Conservation (phyloP, 92 coral and sea anemone genomes). For the Umimayanthus chanpuru region DNA sequence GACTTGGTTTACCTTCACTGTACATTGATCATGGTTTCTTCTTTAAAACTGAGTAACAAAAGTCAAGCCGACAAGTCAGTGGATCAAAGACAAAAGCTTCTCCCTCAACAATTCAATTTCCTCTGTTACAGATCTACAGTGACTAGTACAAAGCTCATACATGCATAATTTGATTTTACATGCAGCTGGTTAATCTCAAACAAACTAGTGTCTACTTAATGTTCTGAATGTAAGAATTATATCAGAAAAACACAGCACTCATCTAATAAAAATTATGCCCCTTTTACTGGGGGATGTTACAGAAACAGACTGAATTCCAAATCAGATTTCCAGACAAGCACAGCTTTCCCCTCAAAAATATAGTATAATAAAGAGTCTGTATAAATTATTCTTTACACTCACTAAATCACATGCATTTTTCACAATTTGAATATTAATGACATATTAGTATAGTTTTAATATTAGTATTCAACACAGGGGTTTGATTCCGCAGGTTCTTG, state of each 20-base stretch:
- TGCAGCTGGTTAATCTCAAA: slow-evolving; percentile 31
- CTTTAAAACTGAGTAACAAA: neutral
- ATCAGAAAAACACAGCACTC: neutral
- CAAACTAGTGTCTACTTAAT: neutral
- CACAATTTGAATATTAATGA: neutral
- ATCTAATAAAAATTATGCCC: neutral
- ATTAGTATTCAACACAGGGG: too few relatives aligned
- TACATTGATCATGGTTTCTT: neutral
- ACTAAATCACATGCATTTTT: neutral
- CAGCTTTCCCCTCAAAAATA: neutral
- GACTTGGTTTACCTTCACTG: slow-evolving; percentile 17
- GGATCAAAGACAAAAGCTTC: neutral
- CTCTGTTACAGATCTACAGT: neutral
- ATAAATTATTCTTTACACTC: neutral
- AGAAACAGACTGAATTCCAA: neutral
- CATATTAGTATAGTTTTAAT: too few relatives aligned
- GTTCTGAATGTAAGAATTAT: neutral
- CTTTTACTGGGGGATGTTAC: too few relatives aligned
- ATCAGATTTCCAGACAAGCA: neutral
- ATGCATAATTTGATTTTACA: slow-evolving; percentile 25
- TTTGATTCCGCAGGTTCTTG: neutral
- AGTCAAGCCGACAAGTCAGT: slow-evolving; percentile 3
- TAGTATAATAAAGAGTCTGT: neutral
- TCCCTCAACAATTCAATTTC: neutral
- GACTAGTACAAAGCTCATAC: slow-evolving; percentile 19